phyloP scores from a whole-genome alignment of 2,113 vertebrate genomes.

The Ophthalmolycus amberensis region DNA sequence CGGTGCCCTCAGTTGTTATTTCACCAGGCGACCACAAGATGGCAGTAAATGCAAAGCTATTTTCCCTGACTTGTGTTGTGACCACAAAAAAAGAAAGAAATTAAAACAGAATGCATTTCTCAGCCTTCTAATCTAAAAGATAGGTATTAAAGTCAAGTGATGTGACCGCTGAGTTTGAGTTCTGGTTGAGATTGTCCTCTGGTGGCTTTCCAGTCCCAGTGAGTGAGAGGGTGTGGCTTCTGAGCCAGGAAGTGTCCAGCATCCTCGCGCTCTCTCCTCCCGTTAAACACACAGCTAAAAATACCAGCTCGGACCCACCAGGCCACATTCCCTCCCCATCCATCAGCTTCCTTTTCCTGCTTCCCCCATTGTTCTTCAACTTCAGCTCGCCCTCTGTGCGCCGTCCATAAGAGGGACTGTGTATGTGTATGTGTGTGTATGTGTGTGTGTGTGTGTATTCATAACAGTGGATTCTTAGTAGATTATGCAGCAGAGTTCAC shows the following conservation, averaged over 20 bases:
- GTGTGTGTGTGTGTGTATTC: background rate
- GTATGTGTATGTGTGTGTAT: background rate
- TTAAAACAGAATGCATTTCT: background rate
- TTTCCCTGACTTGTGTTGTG: background rate
- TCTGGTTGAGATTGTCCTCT: background rate
- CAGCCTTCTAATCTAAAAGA: background rate
- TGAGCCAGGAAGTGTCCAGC: conserved; percentile 47
- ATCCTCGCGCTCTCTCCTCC: conserved; percentile 30
- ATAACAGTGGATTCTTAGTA: conserved; percentile 4
- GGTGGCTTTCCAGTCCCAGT: background rate
- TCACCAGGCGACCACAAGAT: conserved; percentile 42
- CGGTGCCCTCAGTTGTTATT: background rate
- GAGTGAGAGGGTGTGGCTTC: background rate
- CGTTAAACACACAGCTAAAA: conserved; percentile 66
- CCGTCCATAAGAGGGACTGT: background rate
- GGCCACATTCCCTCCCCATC: conserved; percentile 66
- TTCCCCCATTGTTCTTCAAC: conserved; percentile 69
- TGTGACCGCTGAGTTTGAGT: background rate
- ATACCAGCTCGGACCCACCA: conserved; percentile 56
- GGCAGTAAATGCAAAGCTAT: conserved; percentile 37
- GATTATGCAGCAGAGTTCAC: background rate
- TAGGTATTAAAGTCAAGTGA: background rate
- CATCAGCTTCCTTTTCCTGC: conserved; percentile 77
- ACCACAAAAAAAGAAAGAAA: background rate
- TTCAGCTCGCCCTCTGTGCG: conserved; percentile 19